A percentile compares a stretch with the other conserved stretches of the same genome.
Evolutionary conservation across 2,888 invertebrate genomes (phyloP).

Genomic region (Tipula unca): DNA sequence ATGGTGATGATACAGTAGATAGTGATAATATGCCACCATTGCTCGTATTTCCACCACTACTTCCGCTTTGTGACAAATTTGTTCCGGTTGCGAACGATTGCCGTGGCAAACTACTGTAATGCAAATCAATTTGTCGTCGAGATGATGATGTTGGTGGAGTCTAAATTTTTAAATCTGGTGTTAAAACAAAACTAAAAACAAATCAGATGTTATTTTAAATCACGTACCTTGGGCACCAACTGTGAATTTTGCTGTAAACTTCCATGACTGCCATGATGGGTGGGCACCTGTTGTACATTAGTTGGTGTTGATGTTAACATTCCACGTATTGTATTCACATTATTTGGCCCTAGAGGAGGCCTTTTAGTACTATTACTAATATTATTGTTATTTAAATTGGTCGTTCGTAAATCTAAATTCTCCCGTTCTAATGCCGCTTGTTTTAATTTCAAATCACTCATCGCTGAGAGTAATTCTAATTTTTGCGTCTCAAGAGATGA

Average conservation of each 20-base stretch:
- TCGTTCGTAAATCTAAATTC: constrained; percentile 63
- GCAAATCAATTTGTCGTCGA: constrained; percentile 59
- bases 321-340: constrained; percentile 34
- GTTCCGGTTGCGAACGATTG: constrained; percentile 46
- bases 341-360: constrained; percentile 37
- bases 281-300: neutral
- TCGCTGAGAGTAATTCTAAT: constrained; percentile 83
- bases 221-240: constrained; percentile 42
- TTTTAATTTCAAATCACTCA: constrained; percentile 85
- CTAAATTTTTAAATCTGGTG: constrained; percentile 36
- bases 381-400: constrained; percentile 34
- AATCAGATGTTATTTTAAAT: neutral
- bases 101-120: constrained; percentile 74
- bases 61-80: constrained; percentile 34
- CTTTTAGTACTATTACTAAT: constrained; percentile 33
- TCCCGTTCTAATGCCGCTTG: constrained; percentile 82
- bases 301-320: constrained; percentile 31
- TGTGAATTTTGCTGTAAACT: constrained; percentile 35
- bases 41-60: neutral
- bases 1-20: constrained; percentile 24
- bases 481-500: constrained; percentile 92
- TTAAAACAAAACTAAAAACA: neutral
- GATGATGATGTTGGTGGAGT: constrained; percentile 63
- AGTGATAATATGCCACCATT: constrained; percentile 30
- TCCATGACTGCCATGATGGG: constrained; percentile 38